These are phyloP conservation scores for Eupithecia vulgata DNA, from an alignment of 2,888 invertebrate genomes.

Conservation along the genomic window DNA sequence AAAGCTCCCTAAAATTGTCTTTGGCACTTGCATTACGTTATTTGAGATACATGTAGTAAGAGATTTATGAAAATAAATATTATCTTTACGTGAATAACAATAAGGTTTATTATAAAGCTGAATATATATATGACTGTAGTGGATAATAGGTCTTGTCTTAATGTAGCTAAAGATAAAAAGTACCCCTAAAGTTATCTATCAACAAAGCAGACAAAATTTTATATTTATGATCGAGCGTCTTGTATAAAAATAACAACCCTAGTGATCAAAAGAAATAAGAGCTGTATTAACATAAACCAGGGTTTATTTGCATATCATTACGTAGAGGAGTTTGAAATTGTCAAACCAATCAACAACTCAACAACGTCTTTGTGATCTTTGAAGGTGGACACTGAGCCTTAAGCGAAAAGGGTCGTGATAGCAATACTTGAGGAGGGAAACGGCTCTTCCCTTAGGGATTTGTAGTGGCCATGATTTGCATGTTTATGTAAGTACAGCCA, in stretches of 20 bases:
- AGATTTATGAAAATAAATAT: constrained; percentile 34
- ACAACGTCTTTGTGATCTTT: constrained; percentile 43
- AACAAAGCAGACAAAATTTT: not conserved
- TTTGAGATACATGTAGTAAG: constrained; percentile 44
- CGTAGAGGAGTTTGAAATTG: constrained; percentile 35
- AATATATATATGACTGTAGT: constrained; percentile 6
- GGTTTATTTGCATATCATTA: constrained; percentile 42
- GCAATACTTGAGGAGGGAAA: constrained; percentile 58
- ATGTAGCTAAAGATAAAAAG: not conserved
- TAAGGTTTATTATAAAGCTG: not conserved
- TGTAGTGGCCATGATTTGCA: constrained; percentile 55
- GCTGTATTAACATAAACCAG: constrained; percentile 29
- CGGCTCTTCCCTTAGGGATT: constrained; percentile 53
- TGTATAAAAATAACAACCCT: constrained; percentile 12
- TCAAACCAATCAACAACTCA: constrained; percentile 40
- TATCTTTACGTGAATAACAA: constrained; percentile 9
- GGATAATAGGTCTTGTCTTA: not conserved
- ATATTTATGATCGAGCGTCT: constrained; percentile 1
- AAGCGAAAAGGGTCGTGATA: constrained; percentile 54
- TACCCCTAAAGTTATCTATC: not conserved
- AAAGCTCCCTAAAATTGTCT: constrained; percentile 77
- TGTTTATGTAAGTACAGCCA: constrained; percentile 55
- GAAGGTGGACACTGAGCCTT: constrained; percentile 53
- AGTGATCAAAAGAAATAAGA: constrained; percentile 18
- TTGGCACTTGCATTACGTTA: constrained; percentile 78